Evolutionary conservation across 2,888 invertebrate species (phyloP), one percentile per base, ranked within the genome.

Genomic region (Brachylomia viminalis): DNA sequence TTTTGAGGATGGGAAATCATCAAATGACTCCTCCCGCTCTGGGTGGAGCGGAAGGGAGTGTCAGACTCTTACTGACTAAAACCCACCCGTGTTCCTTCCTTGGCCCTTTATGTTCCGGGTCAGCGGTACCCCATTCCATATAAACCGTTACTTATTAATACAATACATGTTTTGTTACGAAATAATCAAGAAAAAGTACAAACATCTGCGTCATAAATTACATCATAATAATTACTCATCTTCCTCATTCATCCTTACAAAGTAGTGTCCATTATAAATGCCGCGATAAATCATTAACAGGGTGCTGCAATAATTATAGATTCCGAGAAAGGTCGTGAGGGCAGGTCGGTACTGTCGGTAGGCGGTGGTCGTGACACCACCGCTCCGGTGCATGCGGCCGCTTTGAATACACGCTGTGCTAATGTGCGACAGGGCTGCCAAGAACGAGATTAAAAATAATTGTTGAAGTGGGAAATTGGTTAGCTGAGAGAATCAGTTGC

Each of bases 301-400:
- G 82, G 72, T 85, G 86, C 75, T 87, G 85, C 74, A 86, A 85
- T 84, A 84, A 86, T 87, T 84, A 81, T 59, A 78, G 80, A 65
- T 86, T 86, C 88, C 38, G 68, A 87, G 87, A 88, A 87, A 85
- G 86, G 88, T 82, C 82, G 75, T 67, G 72, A 65, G 83, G 81
- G 84, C 75, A 83, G 80, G 83, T 79, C 87, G 79, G 87, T 85
- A 75, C 80, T 79, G 83, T 79, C 87, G 79, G 87, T 85, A 75
- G 87, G 87, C 88, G 88, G 80, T 45, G 84, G 70, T 77, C 80
- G 82, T 82, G 83, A 87, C 85, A 82, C 78, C 85, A 82, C 78
- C 77, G 78, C 77, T 69, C 49, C 78, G 75, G 66, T 72, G 83
- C 87, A 87, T 68, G 78, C 88, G 66, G 84, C 75, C 54, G 77